Percentiles rank a stretch among this genome's conserved stretches.
Conservation (phyloP, 1,140 invertebrate genomes). For the Hylyphantes graminicola region DNA sequence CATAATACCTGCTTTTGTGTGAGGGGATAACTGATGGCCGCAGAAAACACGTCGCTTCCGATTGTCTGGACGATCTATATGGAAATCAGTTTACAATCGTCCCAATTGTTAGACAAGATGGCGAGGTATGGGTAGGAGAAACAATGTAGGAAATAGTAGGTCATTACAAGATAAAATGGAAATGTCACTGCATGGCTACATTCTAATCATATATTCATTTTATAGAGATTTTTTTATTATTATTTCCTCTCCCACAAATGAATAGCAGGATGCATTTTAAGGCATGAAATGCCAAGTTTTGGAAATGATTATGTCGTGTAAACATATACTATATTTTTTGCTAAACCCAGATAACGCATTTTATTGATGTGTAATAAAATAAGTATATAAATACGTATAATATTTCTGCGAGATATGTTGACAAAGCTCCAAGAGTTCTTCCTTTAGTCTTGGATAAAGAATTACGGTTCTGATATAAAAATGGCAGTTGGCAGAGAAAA, state of each 20-base stretch:
- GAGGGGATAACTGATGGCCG: slow-evolving; percentile 11
- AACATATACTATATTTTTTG: too few relatives aligned
- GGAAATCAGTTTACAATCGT: slow-evolving; percentile 14
- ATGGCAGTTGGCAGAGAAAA: too few relatives aligned
- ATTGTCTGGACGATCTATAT: slow-evolving; percentile 15
- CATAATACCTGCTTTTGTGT: slow-evolving; percentile 11
- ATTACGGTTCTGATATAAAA: too few relatives aligned
- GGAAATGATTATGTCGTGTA: too few relatives aligned
- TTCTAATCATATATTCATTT: not conserved
- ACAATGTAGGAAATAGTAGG: not conserved
- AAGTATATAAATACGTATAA: too few relatives aligned
- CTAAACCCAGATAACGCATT: too few relatives aligned
- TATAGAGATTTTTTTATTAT: not conserved
- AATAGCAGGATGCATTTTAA: too few relatives aligned
- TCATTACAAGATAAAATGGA: not conserved
- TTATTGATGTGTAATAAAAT: too few relatives aligned
- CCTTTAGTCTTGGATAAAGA: too few relatives aligned
- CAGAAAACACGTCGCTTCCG: slow-evolving; percentile 16
- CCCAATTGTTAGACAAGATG: slow-evolving; percentile 1
- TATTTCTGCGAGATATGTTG: too few relatives aligned
- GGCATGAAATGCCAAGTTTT: too few relatives aligned
- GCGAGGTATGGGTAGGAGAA: not conserved
- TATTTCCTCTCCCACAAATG: not conserved
- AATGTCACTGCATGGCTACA: not conserved
- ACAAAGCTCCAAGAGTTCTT: too few relatives aligned